Evolutionary conservation across 2,888 invertebrate species (phyloP).

Genomic region (Stenichneumon culpator): DNA sequence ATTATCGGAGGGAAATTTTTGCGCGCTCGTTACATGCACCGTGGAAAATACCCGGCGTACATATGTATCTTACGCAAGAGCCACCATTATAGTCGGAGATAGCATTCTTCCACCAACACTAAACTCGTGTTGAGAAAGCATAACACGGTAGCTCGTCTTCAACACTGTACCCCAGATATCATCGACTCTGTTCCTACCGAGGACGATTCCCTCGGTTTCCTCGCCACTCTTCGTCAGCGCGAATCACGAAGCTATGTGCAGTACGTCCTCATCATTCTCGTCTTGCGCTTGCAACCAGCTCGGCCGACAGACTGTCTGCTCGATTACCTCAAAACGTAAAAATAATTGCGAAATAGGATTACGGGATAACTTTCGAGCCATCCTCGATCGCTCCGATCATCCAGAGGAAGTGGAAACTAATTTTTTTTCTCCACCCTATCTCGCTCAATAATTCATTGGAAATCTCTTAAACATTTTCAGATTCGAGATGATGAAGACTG

Average conservation of each 20-base stretch:
- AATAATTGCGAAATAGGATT: background rate
- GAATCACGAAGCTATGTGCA: slow-evolving; percentile 11
- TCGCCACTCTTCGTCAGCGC: slow-evolving; percentile 12
- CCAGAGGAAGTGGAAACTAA: background rate
- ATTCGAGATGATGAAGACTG: slow-evolving; percentile 92
- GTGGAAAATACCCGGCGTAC: slow-evolving; percentile 42
- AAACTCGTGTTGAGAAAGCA: slow-evolving; percentile 82
- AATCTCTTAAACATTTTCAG: slow-evolving; percentile 83
- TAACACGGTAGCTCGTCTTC: slow-evolving; percentile 73
- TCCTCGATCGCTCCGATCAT: background rate
- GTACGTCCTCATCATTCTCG: slow-evolving; percentile 62
- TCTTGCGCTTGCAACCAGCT: slow-evolving; percentile 38
- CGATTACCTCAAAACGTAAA: background rate
- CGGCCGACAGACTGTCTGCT: background rate
- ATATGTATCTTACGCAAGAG: slow-evolving; percentile 75
- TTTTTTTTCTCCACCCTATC: background rate
- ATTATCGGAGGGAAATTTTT: slow-evolving; percentile 61
- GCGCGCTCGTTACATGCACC: slow-evolving; percentile 40
- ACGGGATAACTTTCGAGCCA: background rate
- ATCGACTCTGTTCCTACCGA: slow-evolving; percentile 41
- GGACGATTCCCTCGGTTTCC: slow-evolving; percentile 30
- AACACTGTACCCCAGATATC: slow-evolving; percentile 44
- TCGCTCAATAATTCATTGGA: background rate
- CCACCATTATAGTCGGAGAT: slow-evolving; percentile 38
- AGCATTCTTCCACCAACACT: slow-evolving; percentile 40